Percentiles rank a stretch among this genome's conserved stretches.
These are phyloP conservation scores for Sebastes reedi DNA, from an alignment of 2,797 vertebrate species.

Conservation along the genomic window DNA sequence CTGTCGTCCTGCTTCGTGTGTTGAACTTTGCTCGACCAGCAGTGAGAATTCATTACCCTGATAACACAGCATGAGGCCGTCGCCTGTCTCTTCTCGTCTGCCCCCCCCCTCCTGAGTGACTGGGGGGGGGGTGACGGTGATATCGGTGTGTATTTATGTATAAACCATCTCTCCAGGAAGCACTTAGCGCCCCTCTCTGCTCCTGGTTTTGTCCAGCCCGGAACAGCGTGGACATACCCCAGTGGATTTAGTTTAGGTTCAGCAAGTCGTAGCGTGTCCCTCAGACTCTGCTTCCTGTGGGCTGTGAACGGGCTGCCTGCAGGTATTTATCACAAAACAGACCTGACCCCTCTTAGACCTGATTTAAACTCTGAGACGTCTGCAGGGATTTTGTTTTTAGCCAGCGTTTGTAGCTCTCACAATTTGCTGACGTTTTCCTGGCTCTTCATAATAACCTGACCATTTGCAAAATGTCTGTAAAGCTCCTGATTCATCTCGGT, in stretches of 20 bases:
- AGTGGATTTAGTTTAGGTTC: slow-evolving; percentile 39
- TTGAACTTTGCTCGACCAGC: slow-evolving; percentile 51
- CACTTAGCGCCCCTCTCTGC: slow-evolving; percentile 9
- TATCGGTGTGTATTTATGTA: slow-evolving; percentile 31
- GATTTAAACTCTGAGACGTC: not conserved
- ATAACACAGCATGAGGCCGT: slow-evolving; percentile 70
- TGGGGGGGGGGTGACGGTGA: slow-evolving; percentile 3
- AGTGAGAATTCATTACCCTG: slow-evolving; percentile 63
- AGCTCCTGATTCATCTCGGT: not conserved
- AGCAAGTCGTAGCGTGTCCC: slow-evolving; percentile 63
- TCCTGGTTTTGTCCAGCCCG: not conserved
- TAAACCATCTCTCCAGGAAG: slow-evolving; percentile 36
- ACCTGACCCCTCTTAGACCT: slow-evolving; percentile 5
- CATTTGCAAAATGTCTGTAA: not conserved
- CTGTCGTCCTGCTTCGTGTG: not conserved
- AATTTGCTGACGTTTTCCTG: not conserved
- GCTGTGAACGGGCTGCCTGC: slow-evolving; percentile 46
- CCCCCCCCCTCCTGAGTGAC: not conserved
- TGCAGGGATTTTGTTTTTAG: no score
- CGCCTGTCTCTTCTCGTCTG: slow-evolving; percentile 28
- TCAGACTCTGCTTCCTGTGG: slow-evolving; percentile 53
- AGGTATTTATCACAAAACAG: slow-evolving; percentile 45
- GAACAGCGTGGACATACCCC: slow-evolving; percentile 37
- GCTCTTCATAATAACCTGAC: not conserved
- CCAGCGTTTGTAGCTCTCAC: not conserved